Evolutionary conservation across 2,797 vertebrate species (phyloP), one percentile per base, ranked within the genome.

Genomic region (Diplodus sargus): DNA sequence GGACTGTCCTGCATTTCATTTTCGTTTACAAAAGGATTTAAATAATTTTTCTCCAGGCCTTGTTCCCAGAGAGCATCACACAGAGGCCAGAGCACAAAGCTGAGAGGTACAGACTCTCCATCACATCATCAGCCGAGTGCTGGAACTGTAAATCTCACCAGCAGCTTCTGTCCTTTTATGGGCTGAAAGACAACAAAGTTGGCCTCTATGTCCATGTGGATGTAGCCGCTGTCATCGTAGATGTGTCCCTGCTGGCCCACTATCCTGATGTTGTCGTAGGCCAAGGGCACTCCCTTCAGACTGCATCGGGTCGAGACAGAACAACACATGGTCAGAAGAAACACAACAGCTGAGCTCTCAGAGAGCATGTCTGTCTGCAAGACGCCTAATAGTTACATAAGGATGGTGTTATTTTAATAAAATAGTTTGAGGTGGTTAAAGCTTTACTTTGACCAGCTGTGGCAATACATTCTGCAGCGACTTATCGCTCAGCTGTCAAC

Each of bases 191-290:
- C 83, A 34, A 99, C 89, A 74, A 99, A 99, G 78, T 94, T 95
- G 3, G 97, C 98, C 81, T 99, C 95, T 51, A 99, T 84, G 89
- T 98, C 94, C 77, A 99, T 83, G 86, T 99, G 98, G 90, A 99
- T 92, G 83, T 96, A 97, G n/a, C 97, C 97, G 8, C 96, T 96
- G 85, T 99, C 98, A 23, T 98, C 97, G 25, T 95, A 94, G 76
- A 99, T 98, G 84, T 97, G 93, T 43, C 97, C 98, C 2, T 96
- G 79, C 25, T 92, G 95, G 1, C 95, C 94, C 28, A 97, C 64
- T 69, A 98, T 93, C 74, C 90, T 95, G 83, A 99, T 93, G 84
- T 95, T 91, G 80, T 99, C 96, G 65, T 98, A 99, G 0, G 98
- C 97, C 76, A 99, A 64, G 0, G 97, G 97, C 1, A 99, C 98